A percentile compares a stretch with the other conserved stretches of the same genome.
Conservation (phyloP, 2,113 vertebrate species). For the Pseudorhombus dupliciocellatus region DNA sequence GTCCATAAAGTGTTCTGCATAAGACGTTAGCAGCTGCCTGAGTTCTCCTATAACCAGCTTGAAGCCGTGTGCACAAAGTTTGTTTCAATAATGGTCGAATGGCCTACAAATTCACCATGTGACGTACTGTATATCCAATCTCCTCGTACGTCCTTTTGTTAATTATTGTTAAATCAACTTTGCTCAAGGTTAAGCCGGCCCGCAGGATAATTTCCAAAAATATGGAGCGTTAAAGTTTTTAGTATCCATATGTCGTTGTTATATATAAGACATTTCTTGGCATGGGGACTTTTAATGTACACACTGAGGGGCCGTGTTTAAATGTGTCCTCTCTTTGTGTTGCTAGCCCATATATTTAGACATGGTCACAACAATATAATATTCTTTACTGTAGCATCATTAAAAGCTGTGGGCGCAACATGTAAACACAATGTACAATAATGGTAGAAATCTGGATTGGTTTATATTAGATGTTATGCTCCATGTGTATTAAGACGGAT, state of each 20-base stretch:
- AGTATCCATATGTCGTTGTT: not conserved
- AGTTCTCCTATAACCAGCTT: too few species aligned
- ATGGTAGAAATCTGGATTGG: not conserved
- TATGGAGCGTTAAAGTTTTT: not conserved
- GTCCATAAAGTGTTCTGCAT: too few species aligned
- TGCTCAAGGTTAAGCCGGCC: not conserved
- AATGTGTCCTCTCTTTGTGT: not conserved
- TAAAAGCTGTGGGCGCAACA: not conserved
- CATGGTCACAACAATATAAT: not conserved
- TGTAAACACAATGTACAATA: not conserved
- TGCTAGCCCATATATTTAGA: not conserved
- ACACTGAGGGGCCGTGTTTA: too few species aligned
- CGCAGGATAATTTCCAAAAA: not conserved
- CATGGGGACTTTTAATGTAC: not conserved
- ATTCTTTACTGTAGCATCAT: not conserved
- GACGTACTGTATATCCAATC: not conserved
- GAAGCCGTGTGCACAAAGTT: not conserved
- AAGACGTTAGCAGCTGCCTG: too few species aligned
- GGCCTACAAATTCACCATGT: too few species aligned
- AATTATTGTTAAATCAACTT: conserved; percentile 7
- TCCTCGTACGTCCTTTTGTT: not conserved
- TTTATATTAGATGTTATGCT: not conserved
- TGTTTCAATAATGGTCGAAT: not conserved
- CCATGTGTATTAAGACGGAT: not conserved
- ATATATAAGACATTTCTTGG: too few species aligned